A percentile compares a stretch with the other conserved stretches of the same genome.
Evolutionary conservation across 2,888 invertebrate genomes (phyloP).

Genomic region (Cheilosia variabilis): DNA sequence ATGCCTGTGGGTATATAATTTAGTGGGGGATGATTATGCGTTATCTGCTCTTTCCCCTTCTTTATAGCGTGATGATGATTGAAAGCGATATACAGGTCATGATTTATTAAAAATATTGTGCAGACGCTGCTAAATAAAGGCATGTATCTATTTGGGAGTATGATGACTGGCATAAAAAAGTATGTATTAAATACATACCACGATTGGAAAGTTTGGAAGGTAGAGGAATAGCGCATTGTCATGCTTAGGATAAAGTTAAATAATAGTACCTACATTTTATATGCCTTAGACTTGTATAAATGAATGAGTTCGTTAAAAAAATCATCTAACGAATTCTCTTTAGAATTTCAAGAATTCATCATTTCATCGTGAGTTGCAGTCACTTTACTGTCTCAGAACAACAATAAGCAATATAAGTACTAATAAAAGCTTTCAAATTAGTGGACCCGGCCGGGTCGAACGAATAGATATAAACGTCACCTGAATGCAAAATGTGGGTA

Average conservation of each 20-base stretch:
- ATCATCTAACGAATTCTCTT: no score
- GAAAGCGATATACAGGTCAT: conserved; percentile 34
- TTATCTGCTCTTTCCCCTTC: conserved; percentile 2
- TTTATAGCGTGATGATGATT: conserved; percentile 28
- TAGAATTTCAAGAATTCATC: no score
- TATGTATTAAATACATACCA: conserved; percentile 17
- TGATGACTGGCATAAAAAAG: conserved; percentile 34
- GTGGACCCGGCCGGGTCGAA: no score
- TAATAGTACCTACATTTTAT: no score
- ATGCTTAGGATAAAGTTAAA: background rate
- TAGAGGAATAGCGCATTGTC: background rate
- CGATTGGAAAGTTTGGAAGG: background rate
- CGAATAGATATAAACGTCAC: no score
- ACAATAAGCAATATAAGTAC: no score
- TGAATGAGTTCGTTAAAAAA: no score
- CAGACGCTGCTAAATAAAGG: conserved; percentile 2
- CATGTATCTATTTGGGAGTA: conserved; percentile 10
- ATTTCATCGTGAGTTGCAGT: no score
- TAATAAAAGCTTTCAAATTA: no score
- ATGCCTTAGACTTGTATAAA: no score
- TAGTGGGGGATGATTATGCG: conserved; percentile 37
- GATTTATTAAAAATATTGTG: conserved; percentile 41
- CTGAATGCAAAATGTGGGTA: no score
- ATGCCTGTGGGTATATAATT: conserved; percentile 29
- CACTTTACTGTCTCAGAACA: no score